Conservation (phyloP, 2,888 invertebrate genomes). For the Magallana nippona region DNA sequence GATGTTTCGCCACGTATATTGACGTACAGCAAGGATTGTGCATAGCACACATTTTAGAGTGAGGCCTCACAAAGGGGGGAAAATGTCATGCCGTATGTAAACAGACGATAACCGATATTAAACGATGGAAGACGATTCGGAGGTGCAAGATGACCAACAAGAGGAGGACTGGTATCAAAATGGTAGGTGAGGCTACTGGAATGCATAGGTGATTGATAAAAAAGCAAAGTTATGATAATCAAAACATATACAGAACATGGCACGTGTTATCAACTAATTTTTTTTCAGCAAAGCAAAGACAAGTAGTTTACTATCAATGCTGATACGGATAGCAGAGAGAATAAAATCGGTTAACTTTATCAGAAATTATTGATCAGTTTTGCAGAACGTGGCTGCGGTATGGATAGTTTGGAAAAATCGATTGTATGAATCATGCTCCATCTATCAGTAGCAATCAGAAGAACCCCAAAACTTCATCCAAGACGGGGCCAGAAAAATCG, state of each 20-base stretch:
- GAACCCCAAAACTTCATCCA: not conserved
- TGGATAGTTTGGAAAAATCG: constrained; percentile 3
- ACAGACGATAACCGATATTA: not conserved
- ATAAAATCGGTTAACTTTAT: not conserved
- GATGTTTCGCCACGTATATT: constrained; percentile 33
- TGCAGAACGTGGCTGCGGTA: not conserved
- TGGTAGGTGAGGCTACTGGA: constrained; percentile 50
- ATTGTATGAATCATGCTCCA: constrained; percentile 20
- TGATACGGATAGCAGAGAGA: not conserved
- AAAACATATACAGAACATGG: not conserved
- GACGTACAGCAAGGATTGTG: constrained; percentile 10
- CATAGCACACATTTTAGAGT: constrained; percentile 9
- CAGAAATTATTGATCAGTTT: constrained; percentile 5
- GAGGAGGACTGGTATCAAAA: constrained; percentile 68
- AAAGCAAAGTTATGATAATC: not conserved
- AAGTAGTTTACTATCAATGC: not conserved
- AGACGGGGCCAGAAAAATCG: not conserved
- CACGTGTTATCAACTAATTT: not conserved
- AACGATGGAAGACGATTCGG: constrained; percentile 30
- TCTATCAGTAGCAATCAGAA: not conserved
- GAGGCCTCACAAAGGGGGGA: constrained; percentile 20
- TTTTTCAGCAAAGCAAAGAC: not conserved
- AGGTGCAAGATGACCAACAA: constrained; percentile 54
- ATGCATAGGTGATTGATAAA: not conserved
- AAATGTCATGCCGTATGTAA: not conserved